Evolutionary conservation across 2,888 invertebrate species (phyloP).

Genomic region (Chymomyza amoena): DNA sequence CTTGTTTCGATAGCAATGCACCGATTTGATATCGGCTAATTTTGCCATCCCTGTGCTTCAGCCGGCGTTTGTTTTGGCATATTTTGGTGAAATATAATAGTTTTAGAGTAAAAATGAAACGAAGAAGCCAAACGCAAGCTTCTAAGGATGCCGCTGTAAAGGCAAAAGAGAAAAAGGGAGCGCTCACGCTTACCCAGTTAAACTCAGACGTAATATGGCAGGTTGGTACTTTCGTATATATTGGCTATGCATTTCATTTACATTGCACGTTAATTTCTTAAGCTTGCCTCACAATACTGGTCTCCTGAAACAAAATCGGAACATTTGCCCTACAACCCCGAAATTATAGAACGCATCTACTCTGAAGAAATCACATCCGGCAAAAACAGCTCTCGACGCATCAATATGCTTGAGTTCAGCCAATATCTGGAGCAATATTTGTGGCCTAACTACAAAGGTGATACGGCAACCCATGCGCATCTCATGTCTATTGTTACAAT

Average conservation of each 20-base stretch:
- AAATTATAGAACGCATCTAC: slow-evolving; percentile 93
- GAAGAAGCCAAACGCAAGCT: slow-evolving; percentile 47
- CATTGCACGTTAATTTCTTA: slow-evolving; percentile 10
- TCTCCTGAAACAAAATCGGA: slow-evolving; percentile 88
- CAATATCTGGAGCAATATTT: slow-evolving; percentile 98
- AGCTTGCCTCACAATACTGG: slow-evolving; percentile 96
- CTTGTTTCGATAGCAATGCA: not conserved
- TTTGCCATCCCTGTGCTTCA: slow-evolving; percentile 13
- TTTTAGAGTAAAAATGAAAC: slow-evolving; percentile 46
- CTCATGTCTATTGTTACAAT: slow-evolving; percentile 98
- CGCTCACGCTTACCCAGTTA: slow-evolving; percentile 90
- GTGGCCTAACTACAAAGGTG: slow-evolving; percentile 95
- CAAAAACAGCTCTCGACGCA: slow-evolving; percentile 90
- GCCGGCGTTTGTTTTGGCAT: slow-evolving; percentile 49
- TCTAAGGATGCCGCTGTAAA: slow-evolving; percentile 28
- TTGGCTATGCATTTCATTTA: slow-evolving; percentile 23
- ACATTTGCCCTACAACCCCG: slow-evolving; percentile 86
- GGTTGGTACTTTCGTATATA: slow-evolving; percentile 79
- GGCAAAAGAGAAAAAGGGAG: slow-evolving; percentile 52
- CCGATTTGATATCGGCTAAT: not conserved
- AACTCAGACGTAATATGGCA: slow-evolving; percentile 93
- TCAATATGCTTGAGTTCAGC: slow-evolving; percentile 97
- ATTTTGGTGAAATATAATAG: slow-evolving; percentile 10
- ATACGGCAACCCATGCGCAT: slow-evolving; percentile 89
- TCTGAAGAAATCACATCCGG: slow-evolving; percentile 90